Evolutionary conservation across 2,113 vertebrate species (phyloP), one percentile per base, ranked within the genome.

Genomic region (Anhinga anhinga): DNA sequence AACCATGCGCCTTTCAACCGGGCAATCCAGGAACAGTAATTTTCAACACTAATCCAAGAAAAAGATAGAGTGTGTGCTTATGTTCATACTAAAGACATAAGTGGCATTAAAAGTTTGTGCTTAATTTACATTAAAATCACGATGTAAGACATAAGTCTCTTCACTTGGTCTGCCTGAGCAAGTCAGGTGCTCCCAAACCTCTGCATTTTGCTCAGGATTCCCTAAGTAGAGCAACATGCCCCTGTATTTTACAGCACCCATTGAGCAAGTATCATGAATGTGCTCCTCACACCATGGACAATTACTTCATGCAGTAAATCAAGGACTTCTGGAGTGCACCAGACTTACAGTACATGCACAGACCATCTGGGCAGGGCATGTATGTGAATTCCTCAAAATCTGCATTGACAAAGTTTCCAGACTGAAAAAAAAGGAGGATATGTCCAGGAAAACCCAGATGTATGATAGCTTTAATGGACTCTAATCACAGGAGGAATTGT

Each of bases 321-420:
- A 94, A 52, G 78, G 81, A 52, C 36, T 95, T 67, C 50, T 91
- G 86, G 83, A 94, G 66, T 1, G 2, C 74, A 72, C 38, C 69
- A 87, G 74, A 47, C 52, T 79, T 88, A 67, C 5, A 93, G 56
- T 70, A 91, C 81, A 89, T 56, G 56, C 86, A 91, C 73, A 72
- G 44, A 72, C 66, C 93, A 95, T 96, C 81, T 97, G 95, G 84
- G 47, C 44, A 89, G 69, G 74, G 61, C 38, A 63, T 82, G 86
- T 10, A 55, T 19, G 52, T 20, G 42, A 82, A 67, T 62, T 55
- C 52, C 56, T 76, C 36, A 93, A 91, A 95, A 94, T 87, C 65
- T 81, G 53, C 86, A 88, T 53, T 62, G 59, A 62, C 79, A 66
- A 87, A 62, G 34, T 82, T 86, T 90, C 90, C 1, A 0, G 25